Percentiles rank a stretch among this genome's conserved stretches.
Conservation (phyloP, 2,113 vertebrate species). For the Zingel zingel region DNA sequence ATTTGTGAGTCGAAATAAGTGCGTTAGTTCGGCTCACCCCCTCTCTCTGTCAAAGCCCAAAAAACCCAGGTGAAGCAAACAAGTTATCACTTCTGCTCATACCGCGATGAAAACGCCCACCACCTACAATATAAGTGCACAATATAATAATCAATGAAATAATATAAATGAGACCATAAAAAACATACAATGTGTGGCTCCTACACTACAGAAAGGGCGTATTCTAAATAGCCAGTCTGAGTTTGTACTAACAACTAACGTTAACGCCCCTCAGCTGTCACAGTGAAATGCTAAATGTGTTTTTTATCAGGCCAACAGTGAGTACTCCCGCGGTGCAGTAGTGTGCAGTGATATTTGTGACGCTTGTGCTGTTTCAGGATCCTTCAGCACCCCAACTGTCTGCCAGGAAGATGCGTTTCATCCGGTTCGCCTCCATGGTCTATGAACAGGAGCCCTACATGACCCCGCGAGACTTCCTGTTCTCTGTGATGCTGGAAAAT, state of each 20-base stretch:
- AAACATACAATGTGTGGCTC: no score
- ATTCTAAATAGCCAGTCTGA: not conserved
- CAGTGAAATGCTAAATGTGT: not conserved
- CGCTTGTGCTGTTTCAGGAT: slow-evolving; percentile 41
- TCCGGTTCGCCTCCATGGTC: slow-evolving; percentile 91
- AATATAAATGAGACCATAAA: no score
- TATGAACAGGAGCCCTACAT: slow-evolving; percentile 93
- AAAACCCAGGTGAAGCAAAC: no score
- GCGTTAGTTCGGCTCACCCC: no score
- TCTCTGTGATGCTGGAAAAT: slow-evolving; percentile 93
- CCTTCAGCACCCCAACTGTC: slow-evolving; percentile 40
- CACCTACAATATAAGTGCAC: no score
- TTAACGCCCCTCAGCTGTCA: slow-evolving; percentile 22
- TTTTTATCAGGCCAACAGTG: not conserved
- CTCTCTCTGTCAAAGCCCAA: no score
- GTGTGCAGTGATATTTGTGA: not conserved
- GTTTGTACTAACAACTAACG: not conserved
- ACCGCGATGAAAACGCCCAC: no score
- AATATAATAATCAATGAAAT: no score
- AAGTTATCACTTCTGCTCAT: no score
- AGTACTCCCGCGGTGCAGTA: no score
- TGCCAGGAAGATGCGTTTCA: slow-evolving; percentile 84
- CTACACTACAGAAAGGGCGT: not conserved
- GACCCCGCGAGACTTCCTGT: slow-evolving; percentile 97
- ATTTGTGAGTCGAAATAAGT: no score